phyloP scores from a whole-genome alignment of 2,113 vertebrate species.

The Telmatochromis brichardi region DNA sequence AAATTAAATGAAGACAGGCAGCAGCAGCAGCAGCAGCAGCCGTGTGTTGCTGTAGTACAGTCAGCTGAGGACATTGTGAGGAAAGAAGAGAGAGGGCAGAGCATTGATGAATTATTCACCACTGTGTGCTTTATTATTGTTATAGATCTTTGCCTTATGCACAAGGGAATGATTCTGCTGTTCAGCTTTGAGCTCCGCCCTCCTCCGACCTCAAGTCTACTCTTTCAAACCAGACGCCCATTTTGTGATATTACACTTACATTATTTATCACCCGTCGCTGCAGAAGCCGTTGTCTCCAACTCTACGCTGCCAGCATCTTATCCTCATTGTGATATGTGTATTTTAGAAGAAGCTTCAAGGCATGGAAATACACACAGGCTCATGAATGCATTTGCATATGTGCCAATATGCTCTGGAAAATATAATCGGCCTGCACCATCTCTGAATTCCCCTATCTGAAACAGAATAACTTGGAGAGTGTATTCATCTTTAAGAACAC shows the following conservation, averaged over 20 bases:
- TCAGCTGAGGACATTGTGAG: slow-evolving; percentile 1
- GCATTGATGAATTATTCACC: slow-evolving; percentile 67
- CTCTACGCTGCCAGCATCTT: background rate
- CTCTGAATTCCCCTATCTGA: background rate
- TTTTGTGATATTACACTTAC: slow-evolving; percentile 70
- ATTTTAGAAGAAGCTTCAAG: background rate
- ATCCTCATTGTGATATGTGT: background rate
- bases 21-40: background rate
- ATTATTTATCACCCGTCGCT: slow-evolving; percentile 73
- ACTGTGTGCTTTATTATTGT: slow-evolving; percentile 63
- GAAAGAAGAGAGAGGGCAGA: slow-evolving; percentile 44
- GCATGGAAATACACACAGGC: background rate
- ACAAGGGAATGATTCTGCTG: slow-evolving; percentile 60
- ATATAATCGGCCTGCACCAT: background rate
- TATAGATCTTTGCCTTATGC: slow-evolving; percentile 47
- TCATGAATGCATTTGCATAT: background rate
- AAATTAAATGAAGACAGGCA: background rate
- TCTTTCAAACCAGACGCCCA: slow-evolving; percentile 48
- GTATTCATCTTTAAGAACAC: background rate
- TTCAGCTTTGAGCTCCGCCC: slow-evolving; percentile 64
- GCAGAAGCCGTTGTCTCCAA: slow-evolving; percentile 53
- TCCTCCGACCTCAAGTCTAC: slow-evolving; percentile 49
- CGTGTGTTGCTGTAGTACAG: background rate
- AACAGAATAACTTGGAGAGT: background rate
- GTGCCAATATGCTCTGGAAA: background rate